phyloP scores from a whole-genome alignment of 2,797 vertebrate genomes.

The Perodicticus potto region DNA sequence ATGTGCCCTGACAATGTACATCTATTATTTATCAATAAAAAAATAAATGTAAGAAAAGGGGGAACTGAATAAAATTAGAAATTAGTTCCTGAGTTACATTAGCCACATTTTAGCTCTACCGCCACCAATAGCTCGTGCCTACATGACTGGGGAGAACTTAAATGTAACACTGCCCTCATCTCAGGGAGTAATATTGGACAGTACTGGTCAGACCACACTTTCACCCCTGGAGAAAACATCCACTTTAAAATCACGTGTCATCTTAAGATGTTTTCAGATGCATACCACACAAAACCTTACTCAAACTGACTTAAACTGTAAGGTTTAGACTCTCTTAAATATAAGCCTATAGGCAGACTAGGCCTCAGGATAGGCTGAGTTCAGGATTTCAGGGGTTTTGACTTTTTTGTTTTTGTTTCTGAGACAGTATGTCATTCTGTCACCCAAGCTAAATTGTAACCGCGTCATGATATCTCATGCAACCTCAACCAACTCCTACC shows the following conservation, averaged over 20 bases:
- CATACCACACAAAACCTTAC: background rate
- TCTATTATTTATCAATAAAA: background rate
- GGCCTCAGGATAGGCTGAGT: background rate
- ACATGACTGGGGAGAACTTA: background rate
- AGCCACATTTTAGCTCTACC: background rate
- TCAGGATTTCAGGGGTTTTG: background rate
- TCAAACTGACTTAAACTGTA: background rate
- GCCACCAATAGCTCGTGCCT: background rate
- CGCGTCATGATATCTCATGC: background rate
- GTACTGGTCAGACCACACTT: background rate
- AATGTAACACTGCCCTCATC: background rate
- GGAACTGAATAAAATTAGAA: constrained; percentile 37
- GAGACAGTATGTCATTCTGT: background rate
- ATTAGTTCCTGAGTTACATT: background rate
- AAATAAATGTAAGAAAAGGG: background rate
- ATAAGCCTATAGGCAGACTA: background rate
- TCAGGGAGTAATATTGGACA: background rate
- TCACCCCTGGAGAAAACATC: background rate
- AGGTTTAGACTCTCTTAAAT: background rate
- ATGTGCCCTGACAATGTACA: background rate
- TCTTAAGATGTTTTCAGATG: constrained; percentile 3
- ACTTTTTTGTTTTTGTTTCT: background rate
- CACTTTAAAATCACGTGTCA: constrained; percentile 21
- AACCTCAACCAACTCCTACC: background rate
- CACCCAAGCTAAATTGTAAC: background rate